These are phyloP conservation scores for Stramonita haemastoma DNA, from an alignment of 2,888 invertebrate genomes.

Conservation along the genomic window DNA sequence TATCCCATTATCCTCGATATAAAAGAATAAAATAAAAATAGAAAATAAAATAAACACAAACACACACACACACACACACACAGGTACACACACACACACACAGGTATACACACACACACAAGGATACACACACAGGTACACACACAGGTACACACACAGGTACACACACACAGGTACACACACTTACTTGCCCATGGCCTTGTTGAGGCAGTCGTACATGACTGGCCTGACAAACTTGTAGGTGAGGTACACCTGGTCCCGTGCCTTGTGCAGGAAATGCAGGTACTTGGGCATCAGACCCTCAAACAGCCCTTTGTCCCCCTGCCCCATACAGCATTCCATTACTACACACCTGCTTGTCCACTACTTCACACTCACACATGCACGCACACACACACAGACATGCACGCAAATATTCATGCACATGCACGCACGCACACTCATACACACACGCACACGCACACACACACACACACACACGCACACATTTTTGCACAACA, in stretches of 20 bases:
- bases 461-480: no score
- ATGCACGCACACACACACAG: no score
- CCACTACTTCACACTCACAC: no score
- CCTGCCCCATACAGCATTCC: slow-evolving; percentile 41
- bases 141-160: background rate
- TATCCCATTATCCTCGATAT: no score
- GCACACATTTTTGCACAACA: no score
- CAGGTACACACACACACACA: background rate
- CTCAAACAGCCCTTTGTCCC: slow-evolving; percentile 44
- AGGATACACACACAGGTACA: no score
- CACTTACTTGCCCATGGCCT: slow-evolving; percentile 37
- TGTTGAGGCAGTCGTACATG: slow-evolving; percentile 36
- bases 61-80: background rate
- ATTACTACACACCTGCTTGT: no score
- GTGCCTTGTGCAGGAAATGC: slow-evolving; percentile 40
- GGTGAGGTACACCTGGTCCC: slow-evolving; percentile 34
- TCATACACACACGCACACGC: no score
- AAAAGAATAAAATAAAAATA: no score
- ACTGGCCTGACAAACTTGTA: slow-evolving; percentile 43
- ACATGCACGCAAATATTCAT: no score
- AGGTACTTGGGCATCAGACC: slow-evolving; percentile 42
- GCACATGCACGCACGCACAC: no score
- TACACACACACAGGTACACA: background rate
- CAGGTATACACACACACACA: background rate
- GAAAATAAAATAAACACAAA: no score